These are phyloP conservation scores for Rhingia rostrata DNA, from an alignment of 2,888 invertebrate genomes.

Conservation along the genomic window DNA sequence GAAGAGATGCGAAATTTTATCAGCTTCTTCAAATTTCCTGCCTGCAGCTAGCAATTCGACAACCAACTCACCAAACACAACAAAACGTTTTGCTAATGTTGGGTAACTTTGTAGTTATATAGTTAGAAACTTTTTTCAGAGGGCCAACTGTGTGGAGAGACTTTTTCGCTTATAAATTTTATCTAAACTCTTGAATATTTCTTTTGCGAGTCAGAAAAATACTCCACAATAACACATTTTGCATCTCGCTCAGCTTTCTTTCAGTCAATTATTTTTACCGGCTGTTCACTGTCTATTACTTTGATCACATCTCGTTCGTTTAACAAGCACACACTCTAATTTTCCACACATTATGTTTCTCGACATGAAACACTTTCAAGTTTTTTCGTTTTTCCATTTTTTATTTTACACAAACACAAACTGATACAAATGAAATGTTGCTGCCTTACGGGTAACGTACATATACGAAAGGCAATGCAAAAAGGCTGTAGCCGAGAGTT, in stretches of 20 bases:
- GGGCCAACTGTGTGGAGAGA: background rate
- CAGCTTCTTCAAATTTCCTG: too few species aligned
- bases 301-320: conserved; percentile 51
- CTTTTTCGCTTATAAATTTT: too few species aligned
- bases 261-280: conserved; percentile 36
- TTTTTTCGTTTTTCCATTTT: too few species aligned
- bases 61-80: background rate
- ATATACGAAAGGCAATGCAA: too few species aligned
- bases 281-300: conserved; percentile 41
- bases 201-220: conserved; percentile 51
- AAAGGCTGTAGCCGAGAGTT: too few species aligned
- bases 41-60: background rate
- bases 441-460: too few species aligned
- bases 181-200: too few species aligned
- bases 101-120: background rate
- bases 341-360: conserved; percentile 58
- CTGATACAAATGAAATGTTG: too few species aligned
- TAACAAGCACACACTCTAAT: conserved; percentile 54
- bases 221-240: conserved; percentile 54
- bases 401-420: too few species aligned
- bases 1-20: too few species aligned
- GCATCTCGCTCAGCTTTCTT: conserved; percentile 47
- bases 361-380: conserved; percentile 52
- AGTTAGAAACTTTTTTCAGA: background rate
- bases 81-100: background rate